These are phyloP conservation scores for Heterodera filipjevi DNA, from an alignment of 2,888 invertebrate genomes.

Conservation along the genomic window DNA sequence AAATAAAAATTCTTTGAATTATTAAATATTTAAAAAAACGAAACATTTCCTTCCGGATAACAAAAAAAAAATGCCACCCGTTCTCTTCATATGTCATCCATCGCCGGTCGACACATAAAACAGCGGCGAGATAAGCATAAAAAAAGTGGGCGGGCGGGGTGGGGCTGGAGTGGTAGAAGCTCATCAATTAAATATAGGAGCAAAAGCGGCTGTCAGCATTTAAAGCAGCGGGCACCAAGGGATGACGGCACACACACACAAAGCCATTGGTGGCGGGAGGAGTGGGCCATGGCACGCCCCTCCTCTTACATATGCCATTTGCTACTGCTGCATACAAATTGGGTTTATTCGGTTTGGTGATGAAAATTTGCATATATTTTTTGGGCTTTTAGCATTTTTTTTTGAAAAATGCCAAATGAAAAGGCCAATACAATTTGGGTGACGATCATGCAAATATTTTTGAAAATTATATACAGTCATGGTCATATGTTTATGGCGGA, in stretches of 20 bases:
- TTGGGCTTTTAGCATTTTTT: neutral
- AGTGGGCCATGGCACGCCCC: neutral
- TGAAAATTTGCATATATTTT: neutral
- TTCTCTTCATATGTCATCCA: neutral
- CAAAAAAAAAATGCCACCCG: neutral
- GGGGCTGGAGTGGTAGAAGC: too few relatives aligned
- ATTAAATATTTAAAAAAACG: neutral
- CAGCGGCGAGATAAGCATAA: neutral
- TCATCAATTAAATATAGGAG: neutral
- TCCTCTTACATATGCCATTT: too few relatives aligned
- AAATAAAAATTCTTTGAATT: too few relatives aligned
- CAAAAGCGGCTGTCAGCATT: neutral
- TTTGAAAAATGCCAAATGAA: neutral
- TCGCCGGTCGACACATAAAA: neutral
- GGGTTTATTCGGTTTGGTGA: neutral
- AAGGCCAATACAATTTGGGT: too few relatives aligned
- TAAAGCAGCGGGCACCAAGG: neutral
- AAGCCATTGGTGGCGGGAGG: too few relatives aligned
- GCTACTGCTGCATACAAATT: too few relatives aligned
- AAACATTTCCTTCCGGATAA: neutral
- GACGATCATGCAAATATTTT: too few relatives aligned
- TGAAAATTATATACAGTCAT: too few relatives aligned
- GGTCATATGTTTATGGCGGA: too few relatives aligned
- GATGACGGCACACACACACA: too few relatives aligned
- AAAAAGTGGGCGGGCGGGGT: too few relatives aligned